Conservation (phyloP, 2,797 vertebrate genomes). For the Ctenopoma kingsleyae region DNA sequence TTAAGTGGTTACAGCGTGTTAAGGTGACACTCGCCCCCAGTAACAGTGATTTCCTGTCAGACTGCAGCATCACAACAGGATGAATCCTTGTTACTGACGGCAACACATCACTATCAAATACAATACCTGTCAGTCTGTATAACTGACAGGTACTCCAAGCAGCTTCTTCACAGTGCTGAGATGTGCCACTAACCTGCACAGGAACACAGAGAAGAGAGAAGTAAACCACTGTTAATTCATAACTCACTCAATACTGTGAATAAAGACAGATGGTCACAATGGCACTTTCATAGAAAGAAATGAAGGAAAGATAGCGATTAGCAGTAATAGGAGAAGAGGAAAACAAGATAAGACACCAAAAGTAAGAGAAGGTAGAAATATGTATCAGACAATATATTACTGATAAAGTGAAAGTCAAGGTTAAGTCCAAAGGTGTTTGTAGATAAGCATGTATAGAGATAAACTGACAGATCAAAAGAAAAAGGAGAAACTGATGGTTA, state of each 20-base stretch:
- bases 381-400: not conserved
- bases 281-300: not conserved
- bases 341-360: rapidly evolving
- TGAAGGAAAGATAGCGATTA: no score
- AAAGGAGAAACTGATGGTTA: not conserved
- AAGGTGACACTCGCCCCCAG: slow-evolving; percentile 60
- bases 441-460: slow-evolving; percentile 15
- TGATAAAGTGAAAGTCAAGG: slow-evolving; percentile 12
- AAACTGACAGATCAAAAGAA: not conserved
- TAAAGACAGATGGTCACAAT: not conserved
- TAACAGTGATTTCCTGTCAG: slow-evolving; percentile 82
- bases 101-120: slow-evolving; percentile 55
- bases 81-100: slow-evolving; percentile 88
- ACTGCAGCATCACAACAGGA: slow-evolving; percentile 78
- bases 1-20: not conserved
- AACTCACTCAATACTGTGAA: not conserved
- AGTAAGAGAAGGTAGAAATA: not conserved
- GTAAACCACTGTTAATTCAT: not conserved
- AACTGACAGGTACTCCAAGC: not conserved
- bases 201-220: not conserved
- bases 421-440: slow-evolving; percentile 14
- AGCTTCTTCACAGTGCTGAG: not conserved
- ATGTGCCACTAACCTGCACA: slow-evolving; percentile 2
- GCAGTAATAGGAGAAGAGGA: not conserved
- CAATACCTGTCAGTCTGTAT: not conserved